phyloP scores from a whole-genome alignment of 1,140 invertebrate genomes.

The Pseudoatta argentina region DNA sequence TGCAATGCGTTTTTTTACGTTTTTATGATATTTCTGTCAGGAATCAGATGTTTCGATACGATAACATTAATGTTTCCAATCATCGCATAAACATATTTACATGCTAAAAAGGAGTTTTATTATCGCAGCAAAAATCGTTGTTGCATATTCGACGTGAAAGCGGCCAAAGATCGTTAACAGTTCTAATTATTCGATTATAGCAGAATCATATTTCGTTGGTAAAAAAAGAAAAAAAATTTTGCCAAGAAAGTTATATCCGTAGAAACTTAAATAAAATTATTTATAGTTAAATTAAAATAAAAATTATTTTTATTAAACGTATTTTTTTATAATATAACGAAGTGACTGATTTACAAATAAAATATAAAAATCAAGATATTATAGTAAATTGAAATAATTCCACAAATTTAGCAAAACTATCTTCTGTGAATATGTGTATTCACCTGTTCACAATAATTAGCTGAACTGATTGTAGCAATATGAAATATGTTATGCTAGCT shows the following conservation, averaged over 20 bases:
- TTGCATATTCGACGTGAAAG: conserved; percentile 17
- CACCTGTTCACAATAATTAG: neutral
- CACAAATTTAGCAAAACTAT: neutral
- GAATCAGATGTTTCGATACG: too few species aligned
- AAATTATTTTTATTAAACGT: neutral
- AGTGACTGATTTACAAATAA: neutral
- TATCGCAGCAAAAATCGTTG: neutral
- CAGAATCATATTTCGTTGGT: neutral
- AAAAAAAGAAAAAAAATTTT: neutral
- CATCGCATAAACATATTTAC: conserved; percentile 8
- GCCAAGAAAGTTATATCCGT: neutral
- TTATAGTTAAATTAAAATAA: neutral
- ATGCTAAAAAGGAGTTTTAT: conserved; percentile 12
- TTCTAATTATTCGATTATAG: conserved; percentile 35
- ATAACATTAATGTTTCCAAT: conserved; percentile 33
- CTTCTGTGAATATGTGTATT: neutral
- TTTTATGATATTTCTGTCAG: neutral
- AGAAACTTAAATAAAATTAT: conserved; percentile 10
- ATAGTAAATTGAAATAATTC: neutral
- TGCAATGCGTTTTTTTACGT: neutral
- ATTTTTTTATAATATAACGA: neutral
- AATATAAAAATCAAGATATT: conserved; percentile 16
- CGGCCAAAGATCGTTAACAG: neutral
- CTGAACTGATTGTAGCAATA: neutral
- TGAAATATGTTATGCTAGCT: neutral